Base-by-base conservation (phyloP, 2,113 vertebrate species). In the Oryzias curvinotus region DNA sequence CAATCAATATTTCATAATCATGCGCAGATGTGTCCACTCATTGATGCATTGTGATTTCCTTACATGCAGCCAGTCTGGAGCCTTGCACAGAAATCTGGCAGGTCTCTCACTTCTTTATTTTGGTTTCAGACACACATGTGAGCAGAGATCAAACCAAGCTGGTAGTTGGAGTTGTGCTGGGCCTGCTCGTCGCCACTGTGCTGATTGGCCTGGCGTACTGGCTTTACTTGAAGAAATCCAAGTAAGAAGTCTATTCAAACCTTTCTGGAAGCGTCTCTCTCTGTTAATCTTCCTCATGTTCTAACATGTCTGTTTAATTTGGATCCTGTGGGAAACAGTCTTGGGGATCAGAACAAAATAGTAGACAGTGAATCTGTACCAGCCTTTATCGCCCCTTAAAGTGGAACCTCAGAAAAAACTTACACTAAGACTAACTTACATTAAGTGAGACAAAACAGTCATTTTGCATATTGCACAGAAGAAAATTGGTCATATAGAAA, bases 201-300 rank as follows among this genome's bases (percentile, higher is more conserved):
- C 85, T 95, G 44, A 90, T 96, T 62, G 95, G 92, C 19, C 71
- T 96, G 42, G 91, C 91, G 52, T 98, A 96, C 80, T 95, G 93
- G 94, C 75, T 97, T 55, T 99, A 95, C 62, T 87, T 90, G 88
- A 98, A 96, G 89, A 99, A 95, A 89, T 95, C 93, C 78, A 97
- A 96, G 96, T 98, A 93, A 94, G 94, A 25, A 14, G 3, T 46
- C 5, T 16, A 7, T 26, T 26, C 45, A 25, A 23, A 41, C 14
- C 30, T 67, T 8, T 28, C n/a, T 26, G 14, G 30, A 26, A 26
- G 42, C 25, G 7, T 14, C 18, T 5, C 50, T 51, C 1, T 21
- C 23, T 23, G 10, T n/a, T 42, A 51, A 14, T 62, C 25, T 4
- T 56, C 14, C 19, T 15, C 16, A 25, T 14, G 14, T 13, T 56